phyloP scores from a whole-genome alignment of 1,140 invertebrate species.

The Dinoponera quadriceps region DNA sequence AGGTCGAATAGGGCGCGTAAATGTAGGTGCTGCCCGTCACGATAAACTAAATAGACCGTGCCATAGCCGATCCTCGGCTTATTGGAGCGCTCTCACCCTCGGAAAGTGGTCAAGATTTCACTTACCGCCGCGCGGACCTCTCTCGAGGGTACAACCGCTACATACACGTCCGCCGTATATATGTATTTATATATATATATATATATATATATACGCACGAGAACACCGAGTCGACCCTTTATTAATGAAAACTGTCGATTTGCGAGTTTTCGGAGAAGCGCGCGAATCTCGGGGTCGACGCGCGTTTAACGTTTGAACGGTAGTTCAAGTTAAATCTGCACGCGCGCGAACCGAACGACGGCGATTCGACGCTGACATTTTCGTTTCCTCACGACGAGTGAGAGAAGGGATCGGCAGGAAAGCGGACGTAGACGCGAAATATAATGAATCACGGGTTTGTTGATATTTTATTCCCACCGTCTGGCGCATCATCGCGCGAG shows the following conservation, averaged over 20 bases:
- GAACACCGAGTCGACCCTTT: conserved; percentile 29
- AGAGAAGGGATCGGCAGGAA: neutral
- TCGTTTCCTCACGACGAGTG: neutral
- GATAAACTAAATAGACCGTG: conserved; percentile 76
- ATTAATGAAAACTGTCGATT: conserved; percentile 23
- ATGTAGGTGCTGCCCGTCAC: conserved; percentile 60
- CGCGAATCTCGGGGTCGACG: neutral
- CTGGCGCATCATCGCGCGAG: no score
- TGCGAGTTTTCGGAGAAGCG: neutral
- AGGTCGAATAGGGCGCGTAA: conserved; percentile 54
- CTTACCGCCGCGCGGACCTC: conserved; percentile 64
- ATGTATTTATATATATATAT: no score
- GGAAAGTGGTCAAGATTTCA: conserved; percentile 77
- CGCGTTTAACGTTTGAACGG: no score
- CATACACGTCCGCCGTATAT: no score
- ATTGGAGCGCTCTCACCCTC: conserved; percentile 72
- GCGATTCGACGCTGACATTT: neutral
- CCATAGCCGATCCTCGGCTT: conserved; percentile 70
- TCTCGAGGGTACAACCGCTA: conserved; percentile 57
- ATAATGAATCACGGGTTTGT: no score
- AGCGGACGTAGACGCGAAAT: neutral
- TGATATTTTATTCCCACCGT: no score
- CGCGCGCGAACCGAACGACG: no score
- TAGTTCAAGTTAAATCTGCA: no score
- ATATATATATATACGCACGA: neutral